These are phyloP conservation scores for Dromiciops gliroides DNA, from an alignment of 2,113 vertebrate species.

Conservation along the genomic window DNA sequence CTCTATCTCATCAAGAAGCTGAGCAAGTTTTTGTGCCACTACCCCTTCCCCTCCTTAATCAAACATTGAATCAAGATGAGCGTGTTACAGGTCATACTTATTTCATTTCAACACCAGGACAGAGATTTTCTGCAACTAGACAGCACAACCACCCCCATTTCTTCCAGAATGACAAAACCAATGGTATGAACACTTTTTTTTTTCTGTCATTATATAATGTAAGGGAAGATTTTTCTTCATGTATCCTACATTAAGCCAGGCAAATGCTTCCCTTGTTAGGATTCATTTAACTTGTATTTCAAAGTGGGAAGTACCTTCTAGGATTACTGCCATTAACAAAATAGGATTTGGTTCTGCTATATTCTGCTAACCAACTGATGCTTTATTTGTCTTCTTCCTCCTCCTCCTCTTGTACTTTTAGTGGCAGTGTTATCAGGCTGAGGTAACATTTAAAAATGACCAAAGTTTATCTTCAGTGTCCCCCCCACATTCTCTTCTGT, in stretches of 20 bases:
- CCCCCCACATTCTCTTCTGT: accelerated
- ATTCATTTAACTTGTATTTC: slow-evolving; percentile 57
- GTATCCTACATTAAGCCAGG: slow-evolving; percentile 52
- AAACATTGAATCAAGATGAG: slow-evolving; percentile 67
- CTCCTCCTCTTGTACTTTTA: no score
- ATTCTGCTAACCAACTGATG: no score
- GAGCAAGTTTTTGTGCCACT: neutral
- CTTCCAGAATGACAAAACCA: slow-evolving; percentile 57
- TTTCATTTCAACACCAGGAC: slow-evolving; percentile 60
- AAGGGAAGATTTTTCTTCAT: slow-evolving; percentile 65
- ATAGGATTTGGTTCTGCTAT: neutral
- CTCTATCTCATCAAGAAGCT: slow-evolving; percentile 8
- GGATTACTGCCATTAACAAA: slow-evolving; percentile 9
- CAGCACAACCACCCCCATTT: slow-evolving; percentile 42
- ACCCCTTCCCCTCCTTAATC: slow-evolving; percentile 58
- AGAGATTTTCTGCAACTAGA: neutral
- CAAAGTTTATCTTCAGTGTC: no score
- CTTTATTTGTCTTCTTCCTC: neutral
- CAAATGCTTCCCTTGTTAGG: slow-evolving; percentile 36
- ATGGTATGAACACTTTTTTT: slow-evolving; percentile 68
- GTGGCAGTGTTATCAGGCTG: no score
- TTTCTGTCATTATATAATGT: slow-evolving; percentile 61
- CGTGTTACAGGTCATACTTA: slow-evolving; percentile 51
- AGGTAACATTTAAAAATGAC: no score
- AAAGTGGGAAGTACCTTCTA: slow-evolving; percentile 54